Evolutionary conservation across 2,797 vertebrate genomes (phyloP).

Genomic region (Epinephelus malabaricus): DNA sequence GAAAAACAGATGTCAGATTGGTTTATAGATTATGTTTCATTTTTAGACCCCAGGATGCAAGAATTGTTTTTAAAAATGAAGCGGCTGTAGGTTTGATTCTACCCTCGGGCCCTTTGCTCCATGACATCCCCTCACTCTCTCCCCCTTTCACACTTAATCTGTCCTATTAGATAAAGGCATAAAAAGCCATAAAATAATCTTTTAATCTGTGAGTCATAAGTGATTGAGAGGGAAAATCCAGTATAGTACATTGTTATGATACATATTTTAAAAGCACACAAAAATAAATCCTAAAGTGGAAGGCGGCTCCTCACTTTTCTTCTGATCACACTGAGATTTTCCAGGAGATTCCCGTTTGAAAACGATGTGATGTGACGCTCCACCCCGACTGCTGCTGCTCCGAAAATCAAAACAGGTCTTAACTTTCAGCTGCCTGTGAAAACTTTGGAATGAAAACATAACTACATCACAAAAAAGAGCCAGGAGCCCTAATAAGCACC

Average conservation of each 20-base stretch:
- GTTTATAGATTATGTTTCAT: background rate
- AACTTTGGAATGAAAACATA: conserved; percentile 57
- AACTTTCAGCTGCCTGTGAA: conserved; percentile 46
- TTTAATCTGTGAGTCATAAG: no score
- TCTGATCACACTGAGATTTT: conserved; percentile 6
- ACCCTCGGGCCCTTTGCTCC: no score
- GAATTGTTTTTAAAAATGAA: no score
- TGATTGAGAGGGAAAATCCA: no score
- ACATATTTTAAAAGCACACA: background rate
- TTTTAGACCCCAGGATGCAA: background rate
- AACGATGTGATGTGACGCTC: background rate
- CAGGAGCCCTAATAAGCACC: conserved; percentile 42
- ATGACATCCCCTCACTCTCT: no score
- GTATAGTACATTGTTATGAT: no score
- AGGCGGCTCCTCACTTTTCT: background rate
- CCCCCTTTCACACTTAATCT: no score
- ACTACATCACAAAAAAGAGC: conserved; percentile 43
- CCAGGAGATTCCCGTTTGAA: background rate
- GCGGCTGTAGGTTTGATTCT: no score
- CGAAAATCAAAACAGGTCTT: conserved; percentile 18
- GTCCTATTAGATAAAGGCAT: no score
- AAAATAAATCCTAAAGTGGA: background rate
- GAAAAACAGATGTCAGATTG: background rate
- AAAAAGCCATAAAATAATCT: no score
- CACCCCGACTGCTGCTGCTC: conserved; percentile 1